A percentile compares a stretch with the other conserved stretches of the same genome.
Evolutionary conservation across 2,888 invertebrate species (phyloP).

Genomic region (Microctonus hyperodae): DNA sequence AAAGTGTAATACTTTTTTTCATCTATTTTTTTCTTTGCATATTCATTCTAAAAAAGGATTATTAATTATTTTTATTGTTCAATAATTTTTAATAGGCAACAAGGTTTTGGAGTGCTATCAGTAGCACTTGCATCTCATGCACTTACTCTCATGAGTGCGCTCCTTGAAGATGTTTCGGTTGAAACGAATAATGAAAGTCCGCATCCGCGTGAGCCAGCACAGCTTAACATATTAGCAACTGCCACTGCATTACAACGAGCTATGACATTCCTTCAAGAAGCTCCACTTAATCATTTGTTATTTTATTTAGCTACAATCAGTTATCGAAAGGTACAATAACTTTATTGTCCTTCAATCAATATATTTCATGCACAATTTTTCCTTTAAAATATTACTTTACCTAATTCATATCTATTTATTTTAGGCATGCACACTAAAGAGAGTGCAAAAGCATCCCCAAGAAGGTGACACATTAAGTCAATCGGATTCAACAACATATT

Average conservation of each 20-base stretch:
- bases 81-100: constrained; percentile 68
- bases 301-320: constrained; percentile 89
- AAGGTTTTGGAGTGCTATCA: constrained; percentile 87
- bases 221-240: constrained; percentile 71
- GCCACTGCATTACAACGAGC: constrained; percentile 76
- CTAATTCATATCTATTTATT: constrained; percentile 21
- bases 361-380: background rate
- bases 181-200: constrained; percentile 66
- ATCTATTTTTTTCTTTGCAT: constrained; percentile 12
- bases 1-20: constrained; percentile 67
- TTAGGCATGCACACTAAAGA: constrained; percentile 80
- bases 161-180: constrained; percentile 80
- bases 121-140: constrained; percentile 89
- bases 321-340: constrained; percentile 75
- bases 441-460: constrained; percentile 81
- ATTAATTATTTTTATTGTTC: too few relatives aligned
- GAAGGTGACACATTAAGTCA: constrained; percentile 85
- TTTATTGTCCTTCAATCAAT: too few relatives aligned
- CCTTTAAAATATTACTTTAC: constrained; percentile 22
- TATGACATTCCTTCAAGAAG: constrained; percentile 73
- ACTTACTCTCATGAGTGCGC: constrained; percentile 76
- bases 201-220: constrained; percentile 67
- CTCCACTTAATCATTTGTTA: constrained; percentile 81
- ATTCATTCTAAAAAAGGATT: background rate
- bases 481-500: constrained; percentile 95